Conservation (phyloP, 1,140 invertebrate species). For the Polypedilum vanderplanki region DNA sequence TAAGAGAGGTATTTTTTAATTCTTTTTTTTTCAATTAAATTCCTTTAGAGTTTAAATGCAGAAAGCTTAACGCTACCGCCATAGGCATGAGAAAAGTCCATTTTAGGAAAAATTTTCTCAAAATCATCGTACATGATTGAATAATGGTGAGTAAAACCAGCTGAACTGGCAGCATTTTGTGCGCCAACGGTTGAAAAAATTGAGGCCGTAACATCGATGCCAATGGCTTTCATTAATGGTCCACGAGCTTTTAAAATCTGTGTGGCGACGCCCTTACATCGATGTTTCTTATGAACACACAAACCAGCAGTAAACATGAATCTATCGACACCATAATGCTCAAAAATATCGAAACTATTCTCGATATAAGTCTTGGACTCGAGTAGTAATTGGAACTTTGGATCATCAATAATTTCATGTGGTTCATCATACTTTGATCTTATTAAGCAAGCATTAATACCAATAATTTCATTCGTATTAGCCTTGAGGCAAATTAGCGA, state of each 20-base stretch:
- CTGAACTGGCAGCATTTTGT: slow-evolving; percentile 14
- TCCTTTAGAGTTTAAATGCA: background rate
- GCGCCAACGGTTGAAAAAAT: background rate
- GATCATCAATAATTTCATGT: background rate
- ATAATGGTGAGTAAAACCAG: background rate
- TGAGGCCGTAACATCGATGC: background rate
- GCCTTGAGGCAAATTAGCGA: slow-evolving; percentile 21
- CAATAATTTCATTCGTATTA: background rate
- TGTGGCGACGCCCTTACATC: background rate
- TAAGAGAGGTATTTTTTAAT: too few relatives aligned
- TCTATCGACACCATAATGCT: background rate
- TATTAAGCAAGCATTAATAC: background rate
- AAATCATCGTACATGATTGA: background rate
- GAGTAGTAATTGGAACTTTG: background rate
- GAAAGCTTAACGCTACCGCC: background rate
- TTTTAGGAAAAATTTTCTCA: background rate
- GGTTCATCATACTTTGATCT: background rate
- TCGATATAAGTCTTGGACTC: background rate
- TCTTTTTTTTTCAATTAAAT: too few relatives aligned
- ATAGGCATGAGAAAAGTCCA: slow-evolving; percentile 11
- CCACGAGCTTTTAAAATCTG: background rate
- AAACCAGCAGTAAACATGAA: slow-evolving; percentile 3
- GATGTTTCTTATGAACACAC: slow-evolving; percentile 13
- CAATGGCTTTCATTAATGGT: background rate
- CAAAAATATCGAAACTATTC: background rate